Base-by-base conservation (phyloP, 2,797 vertebrate genomes). In the Sebastes flavidus region DNA sequence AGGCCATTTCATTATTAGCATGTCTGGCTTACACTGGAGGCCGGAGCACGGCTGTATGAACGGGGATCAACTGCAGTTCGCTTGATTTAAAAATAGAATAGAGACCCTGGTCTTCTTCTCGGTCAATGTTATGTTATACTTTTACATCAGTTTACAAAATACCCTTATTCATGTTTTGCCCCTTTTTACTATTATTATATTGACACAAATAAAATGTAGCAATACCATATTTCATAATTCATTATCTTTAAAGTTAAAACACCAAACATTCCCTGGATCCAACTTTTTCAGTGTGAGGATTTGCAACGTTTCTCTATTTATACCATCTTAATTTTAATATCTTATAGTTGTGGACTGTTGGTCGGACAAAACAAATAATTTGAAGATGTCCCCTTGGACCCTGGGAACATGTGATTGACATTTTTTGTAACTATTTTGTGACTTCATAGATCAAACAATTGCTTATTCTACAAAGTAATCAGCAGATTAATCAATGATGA, bases 1-100 rank as follows among this genome's bases (percentile, higher is more conserved):
- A 58, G 81, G 68, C 75, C 81, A 29, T 84, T 89, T 89, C 72
- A 82, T 85, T 85, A 88, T 91, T 81, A 77, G 85, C 84, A 81
- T 86, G 86, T 88, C 78, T 85, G 79, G 63, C 58, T 83, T 30
- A 65, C 42, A n/a, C 42, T 63, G 76, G 59, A 77, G 72, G 62
- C 80, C 49, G 80, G 36, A 81, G 69, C 62, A 4, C 24, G 29
- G 9, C 58, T 61, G 13, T 14, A 36, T 62, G 42, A 71, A 65
- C 12, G 25, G 42, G 14, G 71, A 67, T 61, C 72, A 38, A 65
- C 65, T 70, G 32, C 22, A 58, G 12, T 70, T 55, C 1, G 9
- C 74, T 46, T 13, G 60, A 52, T 77, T 80, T 65, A 36, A 71
- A 87, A 80, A 81, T 70, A 74, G 61, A 62, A 6, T 10, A 30